phyloP scores from a whole-genome alignment of 2,113 vertebrate genomes.

The Passerina amoena region DNA sequence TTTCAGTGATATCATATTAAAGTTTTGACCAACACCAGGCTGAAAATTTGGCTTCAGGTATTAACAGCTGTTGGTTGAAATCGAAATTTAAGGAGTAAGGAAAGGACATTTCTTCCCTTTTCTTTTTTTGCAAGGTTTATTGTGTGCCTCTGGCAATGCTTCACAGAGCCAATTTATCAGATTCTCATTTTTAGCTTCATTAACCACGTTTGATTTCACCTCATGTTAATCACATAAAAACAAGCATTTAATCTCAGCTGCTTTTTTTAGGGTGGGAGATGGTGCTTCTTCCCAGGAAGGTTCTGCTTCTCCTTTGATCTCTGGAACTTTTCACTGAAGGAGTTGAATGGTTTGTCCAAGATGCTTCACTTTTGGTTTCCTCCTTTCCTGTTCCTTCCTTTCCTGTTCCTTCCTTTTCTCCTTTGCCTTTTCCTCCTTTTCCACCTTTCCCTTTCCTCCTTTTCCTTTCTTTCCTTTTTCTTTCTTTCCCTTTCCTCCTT shows the following conservation, averaged over 20 bases:
- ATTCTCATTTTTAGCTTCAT: background rate
- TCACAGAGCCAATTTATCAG: background rate
- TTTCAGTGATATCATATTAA: rapidly evolving
- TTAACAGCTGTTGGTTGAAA: background rate
- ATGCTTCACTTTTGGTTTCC: background rate
- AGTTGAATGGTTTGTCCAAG: background rate
- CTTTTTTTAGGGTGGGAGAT: background rate
- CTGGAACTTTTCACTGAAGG: background rate
- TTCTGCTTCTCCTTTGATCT: background rate
- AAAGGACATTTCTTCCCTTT: background rate
- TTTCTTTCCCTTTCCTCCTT: rapidly evolving
- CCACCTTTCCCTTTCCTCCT: rapidly evolving
- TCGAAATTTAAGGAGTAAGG: rapidly evolving
- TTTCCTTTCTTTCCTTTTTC: no score
- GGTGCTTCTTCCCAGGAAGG: background rate
- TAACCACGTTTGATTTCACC: background rate
- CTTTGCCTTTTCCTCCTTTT: rapidly evolving
- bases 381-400: no score
- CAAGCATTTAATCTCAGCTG: background rate
- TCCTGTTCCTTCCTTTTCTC: no score
- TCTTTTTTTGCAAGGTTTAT: background rate
- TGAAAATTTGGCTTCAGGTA: background rate
- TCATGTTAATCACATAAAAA: background rate
- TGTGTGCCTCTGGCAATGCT: background rate
- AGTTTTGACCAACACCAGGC: background rate